Base-by-base conservation (phyloP, 2,797 vertebrate species). In the Hipposideros larvatus region DNA sequence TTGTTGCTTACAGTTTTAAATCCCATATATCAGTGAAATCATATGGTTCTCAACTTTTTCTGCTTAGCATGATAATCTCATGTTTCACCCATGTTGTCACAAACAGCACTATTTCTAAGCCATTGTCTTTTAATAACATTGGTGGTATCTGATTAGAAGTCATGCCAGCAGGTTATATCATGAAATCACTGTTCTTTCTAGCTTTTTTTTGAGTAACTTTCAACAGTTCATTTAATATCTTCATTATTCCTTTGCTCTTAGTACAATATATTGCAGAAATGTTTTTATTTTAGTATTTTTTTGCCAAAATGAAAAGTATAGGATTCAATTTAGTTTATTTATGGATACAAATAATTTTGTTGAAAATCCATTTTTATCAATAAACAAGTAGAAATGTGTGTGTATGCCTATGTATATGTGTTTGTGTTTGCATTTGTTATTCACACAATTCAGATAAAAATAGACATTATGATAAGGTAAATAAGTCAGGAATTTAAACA, bases 161-260 rank as follows among this genome's bases (percentile, higher is more conserved):
- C 28, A 93, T 37, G 43, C 4, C 14, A 13, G 4, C 26, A 89
- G 48, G 51, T 28, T 73, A 61, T 78, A 31, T 63, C 77, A 55
- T n/a, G 34, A 94, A 75, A 53, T 78, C 19, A 66, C 22, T 87
- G 22, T 37, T 15, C 22, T 93, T 86, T 75, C 37, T 59, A n/a
- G 24, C 18, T 59, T 85, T 71, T 21, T 21, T 75, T 73, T 2
- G 21, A 96, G 16, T 82, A 5, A 89, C 68, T 91, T 96, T 92
- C 37, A 90, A 34, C 28, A 71, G 75, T 10, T 31, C 26, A 65
- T 57, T 94, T 75, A 41, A 55, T 75, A 71, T 61, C 7, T 43
- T 66, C 21, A 66, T 96, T 77, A 85, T 61, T 68, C 18, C 28
- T 53, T 65, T 84, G 19, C 28, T 93, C 28, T 75, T 57, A 80